Evolutionary conservation across 1,140 invertebrate genomes (phyloP), one percentile per base, ranked within the genome.

Genomic region (Archivesica marissinica): DNA sequence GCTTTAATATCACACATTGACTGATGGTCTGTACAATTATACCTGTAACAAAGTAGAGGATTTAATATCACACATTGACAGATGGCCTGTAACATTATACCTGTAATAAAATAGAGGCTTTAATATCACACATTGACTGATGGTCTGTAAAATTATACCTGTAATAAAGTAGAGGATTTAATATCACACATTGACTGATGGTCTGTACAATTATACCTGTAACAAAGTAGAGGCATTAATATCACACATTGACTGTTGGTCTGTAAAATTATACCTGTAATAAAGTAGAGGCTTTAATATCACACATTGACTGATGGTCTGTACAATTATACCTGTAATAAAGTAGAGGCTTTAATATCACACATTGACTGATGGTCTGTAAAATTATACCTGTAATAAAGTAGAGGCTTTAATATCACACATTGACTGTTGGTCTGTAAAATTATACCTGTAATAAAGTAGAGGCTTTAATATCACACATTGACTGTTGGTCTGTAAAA

Each of bases 21-120:
- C 56, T 89, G 89, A 64, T 86, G 88, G 50, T 90, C 89, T 44
- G 85, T 89, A 15, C 89, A 47, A 6, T 87, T 76, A 11, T 87
- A 28, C 20, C 89, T 90, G 82, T 0, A 70, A 56, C 59, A 74
- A 28, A 47, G 35, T 15, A 35, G 35, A 17, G 2, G 20, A 66
- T 33, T 39, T 25, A 4, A 25, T 25, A 13, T 33, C 2, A 3
- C n/a, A 39, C 23, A 15, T 23, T 28, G 17, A n/a, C 4, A 11
- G 38, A 44, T 7, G 23, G 17, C 23, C 11, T 56, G 54, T 56
- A 15, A 17, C n/a, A 56, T 25, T n/a, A 56, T n/a, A 56, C 7
- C 6, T 25, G n/a, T 7, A 17, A 25, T 11, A 15, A 7, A 56
- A 25, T 23, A 17, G 17, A 17, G 23, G n/a, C 7, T 11, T 56